Base-by-base conservation (phyloP, 1,140 invertebrate genomes). In the Bradynema listronoti region DNA sequence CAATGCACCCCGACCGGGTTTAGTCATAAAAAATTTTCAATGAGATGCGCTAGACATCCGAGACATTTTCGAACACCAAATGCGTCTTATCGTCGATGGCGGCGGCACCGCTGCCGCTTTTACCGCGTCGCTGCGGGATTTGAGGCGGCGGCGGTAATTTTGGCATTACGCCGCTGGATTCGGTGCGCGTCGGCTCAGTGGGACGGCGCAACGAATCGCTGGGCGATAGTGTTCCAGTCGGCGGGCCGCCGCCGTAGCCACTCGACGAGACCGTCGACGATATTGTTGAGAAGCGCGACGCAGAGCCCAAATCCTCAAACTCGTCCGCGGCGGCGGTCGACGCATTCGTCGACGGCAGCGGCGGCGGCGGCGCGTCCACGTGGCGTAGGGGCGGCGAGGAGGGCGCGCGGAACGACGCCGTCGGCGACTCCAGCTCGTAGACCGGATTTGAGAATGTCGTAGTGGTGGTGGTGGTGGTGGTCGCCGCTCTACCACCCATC, bases 391-490 rank as follows among this genome's bases (percentile, higher is more conserved):
- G 4, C 49, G 16, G 32, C 49, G 27, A n/a, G n/a, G n/a, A n/a
- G n/a, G n/a, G n/a, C n/a, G n/a, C n/a, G n/a, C n/a, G n/a, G 6
- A 14, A n/a, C 19, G 61, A 19, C 59, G 32, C 46, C 19, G 32
- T 34, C 4, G 52, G 34, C 36, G 69, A 53, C 51, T 74, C 72
- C 45, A 74, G 54, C 19, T 77, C 74, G 47, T 77, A 77, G 16
- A 77, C 76, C 25, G 74, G 76, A 57, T 77, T 77, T 4, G 75
- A 55, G 50, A 77, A 77, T 0, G 73, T 76, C 2, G 73, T 76
- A 2, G 75, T 68, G 22, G 65, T 63, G 57, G 1, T 9, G 33
- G 29, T 16, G 56, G 32, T n/a, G 14, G 53, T 22, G 41, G n/a
- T 54, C 9, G 72, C n/a, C 19, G 46, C 47, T 64, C n/a, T n/a